Evolutionary conservation across 1,140 invertebrate genomes (phyloP), one percentile per base, ranked within the genome.

Genomic region (Cylas formicarius): DNA sequence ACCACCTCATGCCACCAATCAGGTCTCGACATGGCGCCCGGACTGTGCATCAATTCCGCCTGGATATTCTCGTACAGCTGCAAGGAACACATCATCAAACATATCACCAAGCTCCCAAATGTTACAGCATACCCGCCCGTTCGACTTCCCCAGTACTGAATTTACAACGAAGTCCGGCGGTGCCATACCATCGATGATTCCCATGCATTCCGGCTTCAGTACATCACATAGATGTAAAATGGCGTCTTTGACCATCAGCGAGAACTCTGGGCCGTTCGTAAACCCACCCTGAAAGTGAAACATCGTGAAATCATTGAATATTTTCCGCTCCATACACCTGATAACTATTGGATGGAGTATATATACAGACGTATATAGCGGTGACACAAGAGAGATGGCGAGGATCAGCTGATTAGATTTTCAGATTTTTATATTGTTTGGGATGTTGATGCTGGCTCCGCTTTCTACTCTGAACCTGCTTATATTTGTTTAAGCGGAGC

Each of bases 151-250:
- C n/a, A 92, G 68, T 18, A 83, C 77, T n/a, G 88, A 92, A 62
- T 88, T 84, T 6, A 92, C 56, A 23, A 89, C 74, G 62, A 84
- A 93, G 69, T 95, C 91, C 2, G 90, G 81, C 2, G 90, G 88
- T 19, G 89, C 84, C 19, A 95, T 68, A 26, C 81, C 82, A 69
- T 96, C 92, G 1, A 84, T 84, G 9, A 93, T 69, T 21, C 77
- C 68, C 3, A 95, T 79, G 18, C 82, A 76, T 32, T 94, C 81
- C 21, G 76, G 66, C 63, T 89, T 86, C 14, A 95, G 62, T 20
- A 77, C 71, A 9, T 54, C 61, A 61, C 87, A 91, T 16, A 90
- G 59, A 21, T 72, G 63, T 38, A 90, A 58, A 11, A 92, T 77
- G 0, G 72, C 74, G 24, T 75, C 63, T 31, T 81, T 70, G 14